phyloP scores from a whole-genome alignment of 2,797 vertebrate species.

The Syngnathus rostellatus region DNA sequence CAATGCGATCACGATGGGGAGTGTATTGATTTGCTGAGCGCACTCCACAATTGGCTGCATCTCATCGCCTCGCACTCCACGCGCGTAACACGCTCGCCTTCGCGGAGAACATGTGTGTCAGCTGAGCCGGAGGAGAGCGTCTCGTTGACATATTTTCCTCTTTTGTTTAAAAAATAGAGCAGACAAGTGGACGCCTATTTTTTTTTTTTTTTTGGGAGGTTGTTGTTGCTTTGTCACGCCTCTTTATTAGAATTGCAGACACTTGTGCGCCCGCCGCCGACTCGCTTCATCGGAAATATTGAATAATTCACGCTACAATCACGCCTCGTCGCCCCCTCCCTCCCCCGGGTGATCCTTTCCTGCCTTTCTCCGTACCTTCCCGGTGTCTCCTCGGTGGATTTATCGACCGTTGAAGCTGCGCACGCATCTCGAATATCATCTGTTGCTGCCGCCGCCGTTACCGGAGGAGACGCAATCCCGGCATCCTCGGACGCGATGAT shows the following conservation, averaged over 20 bases:
- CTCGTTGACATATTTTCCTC: conserved; percentile 1
- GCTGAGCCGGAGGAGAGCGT: conserved; percentile 32
- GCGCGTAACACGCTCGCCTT: conserved; percentile 20
- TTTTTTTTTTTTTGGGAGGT: conserved; percentile 11
- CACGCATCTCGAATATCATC: conserved; percentile 68
- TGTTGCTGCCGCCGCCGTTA: conserved; percentile 66
- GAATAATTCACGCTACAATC: conserved; percentile 65
- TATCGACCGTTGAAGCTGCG: conserved; percentile 43
- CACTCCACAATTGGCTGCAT: conserved; percentile 68
- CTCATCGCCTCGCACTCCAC: conserved; percentile 61
- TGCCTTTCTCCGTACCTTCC: conserved; percentile 18
- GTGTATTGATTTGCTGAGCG: conserved; percentile 65
- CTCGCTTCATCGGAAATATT: conserved; percentile 61
- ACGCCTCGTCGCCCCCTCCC: conserved; percentile 59
- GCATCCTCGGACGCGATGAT: conserved; percentile 1
- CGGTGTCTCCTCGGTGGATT: conserved; percentile 56
- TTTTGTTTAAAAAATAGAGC: conserved; percentile 27
- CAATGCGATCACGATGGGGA: conserved; percentile 56
- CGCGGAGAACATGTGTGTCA: conserved; percentile 67
- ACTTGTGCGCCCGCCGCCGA: conserved; percentile 62
- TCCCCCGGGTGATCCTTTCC: conserved; percentile 47
- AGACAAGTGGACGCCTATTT: conserved; percentile 54
- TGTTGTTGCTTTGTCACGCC: conserved; percentile 58
- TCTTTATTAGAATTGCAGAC: conserved; percentile 65
- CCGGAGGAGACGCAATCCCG: background rate